A percentile compares a stretch with the other conserved stretches of the same genome.
Conservation (phyloP, 2,888 invertebrate genomes). For the Junonia oenone region DNA sequence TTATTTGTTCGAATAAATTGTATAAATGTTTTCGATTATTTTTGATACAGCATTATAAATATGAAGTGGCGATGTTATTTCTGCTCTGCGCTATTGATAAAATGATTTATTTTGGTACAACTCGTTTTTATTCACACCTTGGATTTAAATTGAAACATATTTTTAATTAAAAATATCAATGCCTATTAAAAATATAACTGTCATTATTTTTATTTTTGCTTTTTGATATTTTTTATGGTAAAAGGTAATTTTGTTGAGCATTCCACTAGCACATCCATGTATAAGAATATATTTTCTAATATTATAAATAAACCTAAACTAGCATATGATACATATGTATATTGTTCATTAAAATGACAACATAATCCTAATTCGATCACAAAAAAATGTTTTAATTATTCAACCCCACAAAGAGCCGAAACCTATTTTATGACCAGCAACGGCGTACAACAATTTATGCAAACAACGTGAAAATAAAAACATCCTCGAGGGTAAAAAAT, state of each 20-base stretch:
- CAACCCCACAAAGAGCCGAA: neutral
- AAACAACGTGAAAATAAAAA: slow-evolving; percentile 7
- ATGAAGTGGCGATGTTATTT: neutral
- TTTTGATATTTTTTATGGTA: too few species aligned
- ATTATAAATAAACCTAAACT: too few species aligned
- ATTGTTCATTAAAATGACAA: too few species aligned
- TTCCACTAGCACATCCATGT: too few species aligned
- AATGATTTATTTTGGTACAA: neutral
- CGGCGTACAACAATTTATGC: neutral
- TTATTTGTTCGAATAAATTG: neutral
- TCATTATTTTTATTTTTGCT: too few species aligned
- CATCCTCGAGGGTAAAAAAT: slow-evolving; percentile 4
- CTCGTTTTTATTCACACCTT: neutral
- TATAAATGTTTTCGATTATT: neutral
- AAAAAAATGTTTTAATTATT: neutral
- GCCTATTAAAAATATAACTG: too few species aligned
- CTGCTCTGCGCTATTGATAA: neutral
- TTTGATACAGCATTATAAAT: neutral
- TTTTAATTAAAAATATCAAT: neutral
- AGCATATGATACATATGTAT: too few species aligned
- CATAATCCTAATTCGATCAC: too few species aligned
- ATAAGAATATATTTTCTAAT: too few species aligned
- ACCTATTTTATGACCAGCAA: slow-evolving; percentile 1
- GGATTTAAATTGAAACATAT: neutral
- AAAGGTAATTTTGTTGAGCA: too few species aligned